Percentiles rank a stretch among this genome's conserved stretches.
Conservation (phyloP, 1,140 invertebrate genomes). For the Drosophila triauraria region DNA sequence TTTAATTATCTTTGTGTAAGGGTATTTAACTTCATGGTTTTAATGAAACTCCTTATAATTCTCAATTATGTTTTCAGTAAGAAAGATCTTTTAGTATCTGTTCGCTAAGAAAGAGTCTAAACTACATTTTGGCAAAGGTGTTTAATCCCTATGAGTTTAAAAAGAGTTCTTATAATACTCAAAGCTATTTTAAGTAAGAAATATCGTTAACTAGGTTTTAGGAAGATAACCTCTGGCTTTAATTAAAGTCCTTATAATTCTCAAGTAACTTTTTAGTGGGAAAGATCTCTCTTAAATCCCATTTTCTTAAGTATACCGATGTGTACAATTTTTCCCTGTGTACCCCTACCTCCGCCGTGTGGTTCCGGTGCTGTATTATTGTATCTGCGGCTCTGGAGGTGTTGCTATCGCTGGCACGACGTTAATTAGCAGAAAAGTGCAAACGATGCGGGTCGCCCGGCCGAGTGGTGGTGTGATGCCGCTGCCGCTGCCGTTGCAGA, state of each 20-base stretch:
- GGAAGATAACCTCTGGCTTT: no score
- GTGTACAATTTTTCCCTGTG: neutral
- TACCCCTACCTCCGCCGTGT: conserved; percentile 25
- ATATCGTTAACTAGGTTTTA: neutral
- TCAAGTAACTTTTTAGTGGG: no score
- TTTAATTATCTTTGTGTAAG: no score
- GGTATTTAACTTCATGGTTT: no score
- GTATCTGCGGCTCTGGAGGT: conserved; percentile 49
- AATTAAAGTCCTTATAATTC: no score
- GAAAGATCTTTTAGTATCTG: neutral
- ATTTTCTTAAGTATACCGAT: no score
- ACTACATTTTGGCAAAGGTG: neutral
- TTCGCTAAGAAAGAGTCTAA: neutral
- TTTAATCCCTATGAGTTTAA: no score
- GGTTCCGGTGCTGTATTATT: conserved; percentile 49
- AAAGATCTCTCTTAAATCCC: no score
- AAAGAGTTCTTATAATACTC: neutral
- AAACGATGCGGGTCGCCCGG: conserved; percentile 47
- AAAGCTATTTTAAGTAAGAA: neutral
- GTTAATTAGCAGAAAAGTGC: conserved; percentile 78
- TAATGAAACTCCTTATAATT: no score
- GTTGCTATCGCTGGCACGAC: conserved; percentile 55
- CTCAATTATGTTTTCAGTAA: no score
- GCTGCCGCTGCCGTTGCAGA: conserved; percentile 10
- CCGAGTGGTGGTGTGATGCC: conserved; percentile 22